phyloP scores from a whole-genome alignment of 2,113 vertebrate genomes.

The Centropristis striata region DNA sequence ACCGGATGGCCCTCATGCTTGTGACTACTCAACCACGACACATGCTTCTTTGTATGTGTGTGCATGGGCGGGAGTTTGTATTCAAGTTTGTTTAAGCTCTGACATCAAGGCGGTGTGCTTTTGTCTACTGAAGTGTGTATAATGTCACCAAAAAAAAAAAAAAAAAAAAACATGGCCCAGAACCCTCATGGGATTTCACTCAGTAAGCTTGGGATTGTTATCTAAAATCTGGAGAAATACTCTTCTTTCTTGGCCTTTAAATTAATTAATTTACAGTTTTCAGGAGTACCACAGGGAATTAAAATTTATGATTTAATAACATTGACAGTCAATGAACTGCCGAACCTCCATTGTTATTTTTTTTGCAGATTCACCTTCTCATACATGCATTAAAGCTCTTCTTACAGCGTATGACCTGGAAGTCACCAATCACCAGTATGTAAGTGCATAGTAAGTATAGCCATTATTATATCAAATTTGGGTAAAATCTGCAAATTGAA shows the following conservation, averaged over 20 bases:
- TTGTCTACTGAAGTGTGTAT: conserved; percentile 19
- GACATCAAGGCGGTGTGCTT: conserved; percentile 28
- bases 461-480: conserved; percentile 16
- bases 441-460: conserved; percentile 20
- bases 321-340: neutral
- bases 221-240: neutral
- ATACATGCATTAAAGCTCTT: neutral
- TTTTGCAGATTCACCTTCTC: neutral
- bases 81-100: conserved; percentile 54
- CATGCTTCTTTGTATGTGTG: conserved; percentile 50
- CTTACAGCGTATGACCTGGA: neutral
- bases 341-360: neutral
- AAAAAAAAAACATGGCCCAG: neutral
- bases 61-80: conserved; percentile 17
- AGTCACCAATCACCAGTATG: conserved; percentile 16
- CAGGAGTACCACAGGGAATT: neutral
- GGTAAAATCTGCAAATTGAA: conserved; percentile 11
- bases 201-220: neutral
- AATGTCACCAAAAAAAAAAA: neutral
- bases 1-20: conserved; percentile 62
- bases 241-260: neutral
- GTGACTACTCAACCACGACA: conserved; percentile 58
- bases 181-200: conserved; percentile 15
- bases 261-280: neutral
- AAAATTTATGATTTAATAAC: neutral